Conservation (phyloP, 2,113 vertebrate species). For the Heterotis niloticus region DNA sequence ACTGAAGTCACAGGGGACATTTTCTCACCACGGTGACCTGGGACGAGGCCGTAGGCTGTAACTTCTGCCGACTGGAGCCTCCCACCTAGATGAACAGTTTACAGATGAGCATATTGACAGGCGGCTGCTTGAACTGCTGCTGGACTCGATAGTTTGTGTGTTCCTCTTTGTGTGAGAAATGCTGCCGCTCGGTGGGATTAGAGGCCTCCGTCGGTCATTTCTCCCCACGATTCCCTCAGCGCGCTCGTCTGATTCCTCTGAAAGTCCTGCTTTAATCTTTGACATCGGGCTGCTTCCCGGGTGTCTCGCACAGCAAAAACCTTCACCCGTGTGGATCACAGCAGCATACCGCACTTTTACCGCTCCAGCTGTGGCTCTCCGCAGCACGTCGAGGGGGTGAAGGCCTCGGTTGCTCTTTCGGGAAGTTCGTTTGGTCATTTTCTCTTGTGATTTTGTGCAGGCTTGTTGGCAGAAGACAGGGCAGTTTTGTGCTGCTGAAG, state of each 20-base stretch:
- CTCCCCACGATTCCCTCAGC: background rate
- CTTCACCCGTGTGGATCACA: background rate
- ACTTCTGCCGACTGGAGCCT: background rate
- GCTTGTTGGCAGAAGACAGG: conserved; percentile 5
- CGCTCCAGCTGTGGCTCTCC: background rate
- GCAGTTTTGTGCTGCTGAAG: background rate
- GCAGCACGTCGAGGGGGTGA: background rate
- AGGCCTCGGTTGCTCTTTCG: background rate
- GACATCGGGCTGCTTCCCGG: conserved; percentile 17
- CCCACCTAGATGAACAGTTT: conserved; percentile 1
- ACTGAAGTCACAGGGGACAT: too few relatives aligned
- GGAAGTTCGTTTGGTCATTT: background rate
- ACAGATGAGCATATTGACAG: conserved; percentile 9
- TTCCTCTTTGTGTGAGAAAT: conserved; percentile 9
- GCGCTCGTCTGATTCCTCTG: conserved; percentile 8
- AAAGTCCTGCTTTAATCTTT: conserved; percentile 4
- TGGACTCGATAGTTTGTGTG: conserved; percentile 10
- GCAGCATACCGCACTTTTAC: conserved; percentile 8
- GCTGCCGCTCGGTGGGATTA: background rate
- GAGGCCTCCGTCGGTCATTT: background rate
- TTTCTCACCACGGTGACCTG: too few relatives aligned
- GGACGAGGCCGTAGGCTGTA: background rate
- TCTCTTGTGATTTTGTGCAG: background rate
- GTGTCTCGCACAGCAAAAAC: conserved; percentile 16
- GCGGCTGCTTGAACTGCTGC: background rate